A percentile compares a stretch with the other conserved stretches of the same genome.
Conservation (phyloP, 2,888 invertebrate species). For the Frankliniella fusca region DNA sequence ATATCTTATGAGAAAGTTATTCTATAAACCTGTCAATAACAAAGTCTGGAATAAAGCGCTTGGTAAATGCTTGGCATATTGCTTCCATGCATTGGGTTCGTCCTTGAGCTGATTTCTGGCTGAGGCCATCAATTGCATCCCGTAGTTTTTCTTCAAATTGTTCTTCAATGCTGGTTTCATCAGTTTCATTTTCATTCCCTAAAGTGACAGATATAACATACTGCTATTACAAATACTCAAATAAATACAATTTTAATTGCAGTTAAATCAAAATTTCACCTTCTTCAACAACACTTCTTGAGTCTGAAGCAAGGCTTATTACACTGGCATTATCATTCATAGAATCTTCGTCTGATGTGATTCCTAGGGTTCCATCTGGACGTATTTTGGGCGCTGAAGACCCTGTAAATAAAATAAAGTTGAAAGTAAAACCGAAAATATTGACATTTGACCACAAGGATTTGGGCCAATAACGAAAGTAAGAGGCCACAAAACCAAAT, state of each 20-base stretch:
- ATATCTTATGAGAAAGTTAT: background rate
- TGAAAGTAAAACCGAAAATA: background rate
- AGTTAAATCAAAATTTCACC: slow-evolving; percentile 39
- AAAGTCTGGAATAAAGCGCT: slow-evolving; percentile 72
- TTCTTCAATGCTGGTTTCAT: slow-evolving; percentile 63
- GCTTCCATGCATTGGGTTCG: slow-evolving; percentile 67
- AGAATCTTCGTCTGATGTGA: slow-evolving; percentile 73
- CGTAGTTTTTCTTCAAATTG: slow-evolving; percentile 80
- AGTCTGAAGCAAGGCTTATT: slow-evolving; percentile 73
- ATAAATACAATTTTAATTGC: slow-evolving; percentile 45
- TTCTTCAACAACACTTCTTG: slow-evolving; percentile 61
- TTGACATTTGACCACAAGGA: background rate
- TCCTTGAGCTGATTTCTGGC: slow-evolving; percentile 83
- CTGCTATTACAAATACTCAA: slow-evolving; percentile 32
- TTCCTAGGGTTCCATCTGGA: slow-evolving; percentile 9
- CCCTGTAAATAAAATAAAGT: slow-evolving; percentile 14
- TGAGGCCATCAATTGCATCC: slow-evolving; percentile 80
- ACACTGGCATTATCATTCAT: slow-evolving; percentile 75
- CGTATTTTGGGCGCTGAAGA: background rate
- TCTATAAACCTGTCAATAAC: slow-evolving; percentile 59
- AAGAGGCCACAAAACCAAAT: too few species aligned
- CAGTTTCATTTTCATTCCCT: slow-evolving; percentile 47
- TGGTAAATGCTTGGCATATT: slow-evolving; percentile 68
- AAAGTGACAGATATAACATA: background rate
- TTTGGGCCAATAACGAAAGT: background rate